These are phyloP conservation scores for Ephydatia muelleri DNA, from an alignment of 37 sponge, comb jelly and placozoan species.

Conservation along the genomic window DNA sequence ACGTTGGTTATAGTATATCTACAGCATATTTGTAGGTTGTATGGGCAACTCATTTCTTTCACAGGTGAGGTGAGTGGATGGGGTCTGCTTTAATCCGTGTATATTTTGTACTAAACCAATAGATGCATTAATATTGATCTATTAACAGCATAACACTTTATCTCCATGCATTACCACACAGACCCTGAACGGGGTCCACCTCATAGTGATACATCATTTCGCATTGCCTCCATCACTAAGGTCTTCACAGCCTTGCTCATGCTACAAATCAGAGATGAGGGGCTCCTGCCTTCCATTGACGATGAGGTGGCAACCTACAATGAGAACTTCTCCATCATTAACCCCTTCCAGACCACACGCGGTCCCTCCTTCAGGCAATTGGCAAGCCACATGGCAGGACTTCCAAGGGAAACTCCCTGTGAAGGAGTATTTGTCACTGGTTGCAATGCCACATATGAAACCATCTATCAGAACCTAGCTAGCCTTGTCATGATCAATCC, in stretches of 20 bases:
- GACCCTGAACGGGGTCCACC: constrained; percentile 60
- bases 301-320: constrained; percentile 47
- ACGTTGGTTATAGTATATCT: too few species aligned
- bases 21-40: too few species aligned
- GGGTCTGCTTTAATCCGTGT: too few species aligned
- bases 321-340: constrained; percentile 49
- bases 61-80: too few species aligned
- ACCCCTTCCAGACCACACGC: constrained; percentile 66
- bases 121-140: too few species aligned
- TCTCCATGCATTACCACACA: background rate
- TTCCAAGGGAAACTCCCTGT: constrained; percentile 66
- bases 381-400: constrained; percentile 71
- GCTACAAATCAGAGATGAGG: constrained; percentile 54
- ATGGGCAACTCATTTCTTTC: too few species aligned
- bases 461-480: constrained; percentile 45
- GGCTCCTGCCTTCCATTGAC: constrained; percentile 43
- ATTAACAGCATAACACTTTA: background rate
- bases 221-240: constrained; percentile 76
- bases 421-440: constrained; percentile 42
- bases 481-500: constrained; percentile 42
- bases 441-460: constrained; percentile 28
- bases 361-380: constrained; percentile 72
- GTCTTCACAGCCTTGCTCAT: constrained; percentile 61
- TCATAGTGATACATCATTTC: constrained; percentile 44
- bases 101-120: too few species aligned